Conservation (phyloP, 1,140 invertebrate species). For the Bombus confusus region DNA sequence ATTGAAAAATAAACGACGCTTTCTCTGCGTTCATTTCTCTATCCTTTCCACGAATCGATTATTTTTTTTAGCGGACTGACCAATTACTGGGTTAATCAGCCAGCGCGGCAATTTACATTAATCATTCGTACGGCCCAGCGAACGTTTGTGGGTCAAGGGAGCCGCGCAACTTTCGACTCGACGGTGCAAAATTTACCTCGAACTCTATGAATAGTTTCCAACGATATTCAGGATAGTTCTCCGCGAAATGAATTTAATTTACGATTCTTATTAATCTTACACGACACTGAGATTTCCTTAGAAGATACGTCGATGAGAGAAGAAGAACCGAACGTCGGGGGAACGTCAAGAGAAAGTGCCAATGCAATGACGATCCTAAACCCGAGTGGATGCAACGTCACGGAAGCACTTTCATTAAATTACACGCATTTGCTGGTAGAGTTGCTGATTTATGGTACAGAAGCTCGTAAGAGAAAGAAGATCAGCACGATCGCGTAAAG, state of each 20-base stretch:
- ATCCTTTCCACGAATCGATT: neutral
- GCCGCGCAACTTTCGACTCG: constrained; percentile 5
- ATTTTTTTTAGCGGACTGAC: neutral
- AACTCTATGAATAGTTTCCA: neutral
- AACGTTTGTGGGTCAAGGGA: constrained; percentile 33
- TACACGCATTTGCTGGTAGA: neutral
- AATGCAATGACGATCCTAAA: neutral
- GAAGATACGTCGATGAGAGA: neutral
- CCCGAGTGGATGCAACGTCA: neutral
- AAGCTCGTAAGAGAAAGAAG: neutral
- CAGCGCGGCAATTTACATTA: constrained; percentile 16
- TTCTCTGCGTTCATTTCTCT: neutral
- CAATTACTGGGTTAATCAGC: neutral
- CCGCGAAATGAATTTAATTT: neutral
- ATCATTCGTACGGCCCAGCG: constrained; percentile 9
- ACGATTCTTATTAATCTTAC: neutral
- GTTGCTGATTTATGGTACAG: neutral
- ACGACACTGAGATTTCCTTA: neutral
- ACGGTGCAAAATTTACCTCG: neutral
- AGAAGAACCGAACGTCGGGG: neutral
- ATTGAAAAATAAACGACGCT: neutral
- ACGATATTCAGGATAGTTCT: neutral
- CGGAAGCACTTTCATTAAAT: neutral
- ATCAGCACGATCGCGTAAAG: neutral
- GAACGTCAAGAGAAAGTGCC: neutral